A percentile compares a stretch with the other conserved stretches of the same genome.
phyloP scores from a whole-genome alignment of 2,888 invertebrate species.

The Hedya salicella region DNA sequence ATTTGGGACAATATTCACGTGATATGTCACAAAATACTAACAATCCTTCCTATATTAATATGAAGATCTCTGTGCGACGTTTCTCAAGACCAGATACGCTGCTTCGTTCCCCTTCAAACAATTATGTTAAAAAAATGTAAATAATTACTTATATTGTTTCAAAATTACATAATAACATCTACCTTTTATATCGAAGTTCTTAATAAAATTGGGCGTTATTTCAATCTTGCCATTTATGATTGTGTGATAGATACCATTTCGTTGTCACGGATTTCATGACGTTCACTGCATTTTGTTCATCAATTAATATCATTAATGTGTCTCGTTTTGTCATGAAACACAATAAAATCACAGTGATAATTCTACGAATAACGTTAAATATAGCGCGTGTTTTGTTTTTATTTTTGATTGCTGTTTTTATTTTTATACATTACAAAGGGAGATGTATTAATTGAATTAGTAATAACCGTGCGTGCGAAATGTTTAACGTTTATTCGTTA shows the following conservation, averaged over 20 bases:
- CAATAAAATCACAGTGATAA: background rate
- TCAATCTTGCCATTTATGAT: slow-evolving; percentile 13
- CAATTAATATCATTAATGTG: background rate
- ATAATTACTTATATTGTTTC: background rate
- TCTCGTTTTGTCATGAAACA: background rate
- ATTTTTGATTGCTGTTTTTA: background rate
- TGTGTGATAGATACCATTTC: slow-evolving; percentile 42
- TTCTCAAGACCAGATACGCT: slow-evolving; percentile 45
- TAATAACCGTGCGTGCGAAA: background rate
- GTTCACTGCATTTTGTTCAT: slow-evolving; percentile 36
- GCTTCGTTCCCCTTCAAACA: slow-evolving; percentile 52
- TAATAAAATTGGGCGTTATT: slow-evolving; percentile 49
- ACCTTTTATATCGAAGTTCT: slow-evolving; percentile 69
- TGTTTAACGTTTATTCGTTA: background rate
- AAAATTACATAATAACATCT: slow-evolving; percentile 70
- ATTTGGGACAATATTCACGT: slow-evolving; percentile 45
- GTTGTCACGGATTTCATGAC: slow-evolving; percentile 14
- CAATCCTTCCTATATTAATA: slow-evolving; percentile 47
- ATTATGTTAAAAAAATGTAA: background rate
- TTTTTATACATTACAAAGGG: no score
- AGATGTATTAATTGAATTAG: no score
- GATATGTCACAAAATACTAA: slow-evolving; percentile 47
- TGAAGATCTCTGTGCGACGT: slow-evolving; percentile 49
- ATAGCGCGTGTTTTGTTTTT: background rate
- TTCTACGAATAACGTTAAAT: background rate